Evolutionary conservation across 64 coral and sea anemone genomes (phyloP).

Genomic region (Stichodactyla helianthus): DNA sequence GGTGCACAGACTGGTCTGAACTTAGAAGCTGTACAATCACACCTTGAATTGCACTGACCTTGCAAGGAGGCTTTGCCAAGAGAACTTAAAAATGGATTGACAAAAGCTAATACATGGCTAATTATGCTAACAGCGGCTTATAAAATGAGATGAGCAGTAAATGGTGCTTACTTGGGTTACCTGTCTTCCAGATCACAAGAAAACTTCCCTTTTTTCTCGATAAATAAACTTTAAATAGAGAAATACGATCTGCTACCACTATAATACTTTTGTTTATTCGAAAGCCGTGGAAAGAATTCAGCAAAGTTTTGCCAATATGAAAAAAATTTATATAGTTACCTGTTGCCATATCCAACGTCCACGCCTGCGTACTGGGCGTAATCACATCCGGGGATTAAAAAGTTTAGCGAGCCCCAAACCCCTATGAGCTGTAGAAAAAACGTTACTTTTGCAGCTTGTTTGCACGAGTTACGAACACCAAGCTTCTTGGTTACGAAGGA

Average conservation of each 20-base stretch:
- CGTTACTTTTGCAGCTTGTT: constrained; percentile 34
- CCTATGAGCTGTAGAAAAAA: constrained; percentile 25
- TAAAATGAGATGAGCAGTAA: too few relatives aligned
- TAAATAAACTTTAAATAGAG: too few relatives aligned
- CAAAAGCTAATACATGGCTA: not conserved
- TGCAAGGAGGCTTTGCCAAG: not conserved
- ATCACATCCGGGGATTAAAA: constrained; percentile 62
- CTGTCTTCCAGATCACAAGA: too few relatives aligned
- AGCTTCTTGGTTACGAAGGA: constrained; percentile 32
- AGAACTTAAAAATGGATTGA: not conserved
- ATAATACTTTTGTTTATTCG: too few relatives aligned
- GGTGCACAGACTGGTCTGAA: constrained; percentile 50
- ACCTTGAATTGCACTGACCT: constrained; percentile 40
- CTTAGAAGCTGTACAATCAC: constrained; percentile 27
- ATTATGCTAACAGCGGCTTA: too few relatives aligned
- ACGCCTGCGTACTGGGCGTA: constrained; percentile 47
- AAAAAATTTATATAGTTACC: not conserved
- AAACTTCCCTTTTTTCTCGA: too few relatives aligned
- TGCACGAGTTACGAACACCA: constrained; percentile 25
- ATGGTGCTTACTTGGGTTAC: too few relatives aligned
- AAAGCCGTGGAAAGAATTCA: too few relatives aligned
- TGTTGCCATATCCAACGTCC: constrained; percentile 27
- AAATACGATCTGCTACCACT: too few relatives aligned
- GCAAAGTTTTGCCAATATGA: too few relatives aligned
- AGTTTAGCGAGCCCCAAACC: constrained; percentile 28